A percentile compares a stretch with the other conserved stretches of the same genome.
These are phyloP conservation scores for Lithosia quadra DNA, from an alignment of 2,888 invertebrate genomes.

Conservation along the genomic window DNA sequence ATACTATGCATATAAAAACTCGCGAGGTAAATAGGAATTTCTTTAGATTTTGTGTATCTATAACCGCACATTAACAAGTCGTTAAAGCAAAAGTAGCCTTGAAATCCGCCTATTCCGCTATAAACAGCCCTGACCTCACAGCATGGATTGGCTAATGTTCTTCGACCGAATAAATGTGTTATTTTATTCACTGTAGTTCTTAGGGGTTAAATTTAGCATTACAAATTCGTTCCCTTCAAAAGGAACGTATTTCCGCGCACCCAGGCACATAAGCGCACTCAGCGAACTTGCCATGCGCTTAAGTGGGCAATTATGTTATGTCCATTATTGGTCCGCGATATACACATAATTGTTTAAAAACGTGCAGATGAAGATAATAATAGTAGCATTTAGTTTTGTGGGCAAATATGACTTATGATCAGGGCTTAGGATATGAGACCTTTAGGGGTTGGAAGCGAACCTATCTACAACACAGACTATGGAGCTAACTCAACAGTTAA, in stretches of 20 bases:
- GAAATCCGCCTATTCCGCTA: constrained; percentile 1
- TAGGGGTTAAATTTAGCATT: constrained; percentile 8
- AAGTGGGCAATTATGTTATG: constrained; percentile 8
- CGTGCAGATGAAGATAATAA: neutral
- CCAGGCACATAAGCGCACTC: constrained; percentile 1
- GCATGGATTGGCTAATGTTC: constrained; percentile 13
- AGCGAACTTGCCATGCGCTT: neutral
- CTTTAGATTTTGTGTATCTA: neutral
- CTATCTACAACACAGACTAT: neutral
- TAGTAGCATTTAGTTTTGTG: too few relatives aligned
- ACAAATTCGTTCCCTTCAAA: constrained; percentile 8
- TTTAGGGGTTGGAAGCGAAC: neutral
- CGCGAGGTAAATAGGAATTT: neutral
- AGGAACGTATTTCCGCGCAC: neutral
- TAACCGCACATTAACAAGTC: neutral
- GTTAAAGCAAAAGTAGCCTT: neutral
- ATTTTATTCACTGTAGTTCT: neutral
- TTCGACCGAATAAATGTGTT: constrained; percentile 24
- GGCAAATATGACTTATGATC: too few relatives aligned
- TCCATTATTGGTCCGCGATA: neutral
- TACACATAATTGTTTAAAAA: neutral
- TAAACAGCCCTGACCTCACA: neutral
- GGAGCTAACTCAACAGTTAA: neutral
- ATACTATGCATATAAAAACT: neutral
- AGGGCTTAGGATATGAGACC: too few relatives aligned